These are phyloP conservation scores for Syrrhaptes paradoxus DNA, from an alignment of 2,113 vertebrate species.

Conservation along the genomic window DNA sequence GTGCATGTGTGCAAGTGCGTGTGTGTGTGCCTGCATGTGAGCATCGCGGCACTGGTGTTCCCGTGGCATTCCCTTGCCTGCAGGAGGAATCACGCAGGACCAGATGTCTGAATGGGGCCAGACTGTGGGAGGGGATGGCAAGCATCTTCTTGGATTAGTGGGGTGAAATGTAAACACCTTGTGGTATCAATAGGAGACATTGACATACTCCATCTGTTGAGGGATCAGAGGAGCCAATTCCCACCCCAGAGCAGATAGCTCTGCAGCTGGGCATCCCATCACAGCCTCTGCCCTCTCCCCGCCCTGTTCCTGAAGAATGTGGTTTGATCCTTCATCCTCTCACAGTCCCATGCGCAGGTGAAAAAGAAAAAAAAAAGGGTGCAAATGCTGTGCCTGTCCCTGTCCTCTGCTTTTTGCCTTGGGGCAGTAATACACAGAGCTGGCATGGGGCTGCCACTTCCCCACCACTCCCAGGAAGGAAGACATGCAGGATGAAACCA, in stretches of 20 bases:
- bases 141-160: background rate
- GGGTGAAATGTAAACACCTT: background rate
- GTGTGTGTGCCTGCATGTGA: background rate
- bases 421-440: background rate
- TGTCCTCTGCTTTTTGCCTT: background rate
- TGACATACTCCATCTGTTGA: background rate
- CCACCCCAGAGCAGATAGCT: background rate
- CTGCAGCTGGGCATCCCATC: background rate
- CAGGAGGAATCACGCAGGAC: constrained; percentile 16
- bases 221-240: background rate
- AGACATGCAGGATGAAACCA: background rate
- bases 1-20: background rate
- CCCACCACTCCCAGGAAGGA: background rate
- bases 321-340: background rate
- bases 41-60: background rate
- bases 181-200: background rate
- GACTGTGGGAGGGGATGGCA: background rate
- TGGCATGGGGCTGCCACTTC: background rate
- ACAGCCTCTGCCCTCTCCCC: background rate
- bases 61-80: constrained; percentile 46
- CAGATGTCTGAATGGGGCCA: constrained; percentile 35
- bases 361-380: background rate
- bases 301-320: background rate
- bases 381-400: background rate
- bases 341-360: background rate